Evolutionary conservation across 2,888 invertebrate species (phyloP).

Genomic region (Hemithea aestivaria): DNA sequence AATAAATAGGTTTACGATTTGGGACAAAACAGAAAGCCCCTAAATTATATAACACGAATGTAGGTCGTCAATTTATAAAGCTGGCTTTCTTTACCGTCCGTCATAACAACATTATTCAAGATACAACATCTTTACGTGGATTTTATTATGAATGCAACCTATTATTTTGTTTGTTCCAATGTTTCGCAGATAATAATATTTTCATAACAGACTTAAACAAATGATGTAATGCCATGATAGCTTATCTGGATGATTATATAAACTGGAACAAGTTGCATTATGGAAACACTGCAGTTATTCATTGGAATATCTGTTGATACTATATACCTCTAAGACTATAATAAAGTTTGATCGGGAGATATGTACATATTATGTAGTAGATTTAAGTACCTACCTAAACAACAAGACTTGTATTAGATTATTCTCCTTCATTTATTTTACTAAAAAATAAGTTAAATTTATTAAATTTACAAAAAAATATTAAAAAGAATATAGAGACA

Average conservation of each 20-base stretch:
- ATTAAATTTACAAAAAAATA: too few relatives aligned
- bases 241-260: slow-evolving; percentile 12
- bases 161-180: slow-evolving; percentile 18
- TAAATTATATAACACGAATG: slow-evolving; percentile 46
- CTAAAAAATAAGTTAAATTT: too few relatives aligned
- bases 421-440: too few relatives aligned
- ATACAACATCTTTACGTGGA: slow-evolving; percentile 6
- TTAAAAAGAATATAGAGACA: too few relatives aligned
- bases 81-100: slow-evolving; percentile 33
- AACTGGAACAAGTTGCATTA: slow-evolving; percentile 9
- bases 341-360: too few relatives aligned
- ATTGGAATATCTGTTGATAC: slow-evolving; percentile 13
- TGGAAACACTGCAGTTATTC: slow-evolving; percentile 6
- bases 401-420: too few relatives aligned
- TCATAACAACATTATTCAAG: slow-evolving; percentile 37
- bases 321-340: too few relatives aligned
- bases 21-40: slow-evolving; percentile 16
- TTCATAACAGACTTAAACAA: slow-evolving; percentile 8
- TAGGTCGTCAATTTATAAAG: slow-evolving; percentile 37
- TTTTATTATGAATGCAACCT: slow-evolving; percentile 14
- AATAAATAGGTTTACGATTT: slow-evolving; percentile 27
- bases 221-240: slow-evolving; percentile 18
- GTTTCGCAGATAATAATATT: slow-evolving; percentile 15
- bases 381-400: too few relatives aligned
- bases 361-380: too few relatives aligned